Conservation (phyloP, 2,888 invertebrate genomes). For the Branchipolynoe longqiensis region DNA sequence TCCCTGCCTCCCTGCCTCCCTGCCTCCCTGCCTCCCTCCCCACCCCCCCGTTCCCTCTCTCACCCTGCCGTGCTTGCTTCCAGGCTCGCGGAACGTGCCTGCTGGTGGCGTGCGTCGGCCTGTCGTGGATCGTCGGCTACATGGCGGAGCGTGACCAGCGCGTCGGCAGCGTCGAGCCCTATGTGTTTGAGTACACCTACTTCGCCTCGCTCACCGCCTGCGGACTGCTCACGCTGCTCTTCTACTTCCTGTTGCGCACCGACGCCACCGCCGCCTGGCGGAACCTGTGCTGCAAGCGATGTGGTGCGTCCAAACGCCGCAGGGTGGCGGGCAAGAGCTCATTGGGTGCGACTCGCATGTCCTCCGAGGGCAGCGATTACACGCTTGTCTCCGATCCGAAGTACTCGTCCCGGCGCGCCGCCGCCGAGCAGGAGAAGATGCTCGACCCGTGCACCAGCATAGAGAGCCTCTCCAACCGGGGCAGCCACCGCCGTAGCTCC, state of each 20-base stretch:
- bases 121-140: slow-evolving; percentile 56
- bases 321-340: slow-evolving; percentile 58
- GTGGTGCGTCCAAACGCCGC: slow-evolving; percentile 38
- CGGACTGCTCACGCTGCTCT: slow-evolving; percentile 45
- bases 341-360: slow-evolving; percentile 49
- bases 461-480: slow-evolving; percentile 44
- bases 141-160: slow-evolving; percentile 52
- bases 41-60: neutral
- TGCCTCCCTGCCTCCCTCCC: neutral
- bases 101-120: slow-evolving; percentile 26
- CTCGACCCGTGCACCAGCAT: slow-evolving; percentile 49
- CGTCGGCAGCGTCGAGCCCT: slow-evolving; percentile 8
- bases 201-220: slow-evolving; percentile 49
- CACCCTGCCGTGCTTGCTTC: neutral
- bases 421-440: slow-evolving; percentile 50
- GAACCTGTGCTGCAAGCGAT: slow-evolving; percentile 47
- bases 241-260: slow-evolving; percentile 49
- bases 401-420: slow-evolving; percentile 16
- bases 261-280: slow-evolving; percentile 59
- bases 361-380: slow-evolving; percentile 59
- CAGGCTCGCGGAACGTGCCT: slow-evolving; percentile 60
- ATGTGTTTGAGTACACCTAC: slow-evolving; percentile 54
- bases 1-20: slow-evolving; percentile 24
- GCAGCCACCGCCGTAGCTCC: neutral
- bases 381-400: slow-evolving; percentile 55